Percentiles rank a stretch among this genome's conserved stretches.
Evolutionary conservation across 2,888 invertebrate genomes (phyloP).

Genomic region (Archaeoteleia sp.): DNA sequence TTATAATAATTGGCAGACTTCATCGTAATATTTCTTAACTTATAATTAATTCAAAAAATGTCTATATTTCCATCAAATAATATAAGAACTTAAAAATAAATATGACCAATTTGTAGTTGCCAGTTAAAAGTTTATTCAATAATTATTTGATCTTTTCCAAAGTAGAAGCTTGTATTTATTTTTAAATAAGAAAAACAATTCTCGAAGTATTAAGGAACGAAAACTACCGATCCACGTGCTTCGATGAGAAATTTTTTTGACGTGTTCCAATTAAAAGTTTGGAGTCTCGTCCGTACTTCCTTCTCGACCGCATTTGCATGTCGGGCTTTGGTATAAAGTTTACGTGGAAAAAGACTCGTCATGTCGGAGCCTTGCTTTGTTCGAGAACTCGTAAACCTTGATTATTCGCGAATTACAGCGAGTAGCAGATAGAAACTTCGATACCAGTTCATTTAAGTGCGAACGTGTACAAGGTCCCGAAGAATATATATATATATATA

Average conservation of each 20-base stretch:
- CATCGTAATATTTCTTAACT: too few species aligned
- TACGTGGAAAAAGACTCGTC: slow-evolving; percentile 37
- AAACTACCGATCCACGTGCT: not conserved
- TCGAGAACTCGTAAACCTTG: slow-evolving; percentile 50
- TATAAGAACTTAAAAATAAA: too few species aligned
- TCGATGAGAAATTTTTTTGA: slow-evolving; percentile 13
- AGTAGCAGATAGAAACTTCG: slow-evolving; percentile 19
- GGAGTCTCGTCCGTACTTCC: slow-evolving; percentile 23
- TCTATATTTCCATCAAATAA: too few species aligned
- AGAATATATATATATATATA: not conserved
- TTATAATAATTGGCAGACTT: too few species aligned
- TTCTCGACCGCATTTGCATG: slow-evolving; percentile 39
- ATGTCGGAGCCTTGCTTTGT: slow-evolving; percentile 29
- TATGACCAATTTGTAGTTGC: too few species aligned
- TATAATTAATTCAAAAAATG: too few species aligned
- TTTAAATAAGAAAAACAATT: slow-evolving; percentile 23
- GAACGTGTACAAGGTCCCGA: slow-evolving; percentile 19
- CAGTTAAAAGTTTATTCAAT: too few species aligned
- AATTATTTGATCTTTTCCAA: too few species aligned
- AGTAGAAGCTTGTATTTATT: not conserved
- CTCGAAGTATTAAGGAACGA: slow-evolving; percentile 10
- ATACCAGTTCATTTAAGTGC: slow-evolving; percentile 19
- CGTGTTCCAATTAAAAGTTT: slow-evolving; percentile 59
- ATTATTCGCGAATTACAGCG: slow-evolving; percentile 39
- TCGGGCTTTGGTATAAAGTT: slow-evolving; percentile 28